Base-by-base conservation (phyloP, 2,888 invertebrate species). In the Pandemis heparana region DNA sequence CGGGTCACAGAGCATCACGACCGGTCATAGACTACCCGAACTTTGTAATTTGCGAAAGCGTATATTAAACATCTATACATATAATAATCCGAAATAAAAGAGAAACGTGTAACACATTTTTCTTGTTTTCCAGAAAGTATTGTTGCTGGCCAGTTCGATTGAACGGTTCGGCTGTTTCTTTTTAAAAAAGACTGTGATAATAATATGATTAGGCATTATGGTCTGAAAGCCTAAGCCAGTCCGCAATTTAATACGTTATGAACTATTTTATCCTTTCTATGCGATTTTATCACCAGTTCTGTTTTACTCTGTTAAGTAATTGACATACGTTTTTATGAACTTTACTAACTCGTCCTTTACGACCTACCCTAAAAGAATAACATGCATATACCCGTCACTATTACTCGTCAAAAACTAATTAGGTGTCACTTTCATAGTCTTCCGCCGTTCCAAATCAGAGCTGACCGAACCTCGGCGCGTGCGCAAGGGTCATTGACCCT, bases 1-100 rank as follows among this genome's bases (percentile, higher is more conserved):
- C 77, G 80, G 85, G 82, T 83, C 84, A 79, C 71, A 75, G 53
- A 69, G 78, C 79, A 83, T 86, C 87, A 85, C 86, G 86, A 86
- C 81, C 76, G 82, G 77, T 51, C 65, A 65, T 38, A 16, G 23
- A 38, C 65, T 65, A 65, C 48, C 48, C 53, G 59, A 68, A 68
- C 63, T 73, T 68, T 65, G 56, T 71, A 65, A 71, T 71, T 71
- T 60, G 56, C 70, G 63, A 62, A 32, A 59, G 56, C 56, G 3
- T 56, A 5, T 23, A 56, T 23, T 23, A 23, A 23, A 56, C 56
- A 56, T 56, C n/a, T n/a, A n/a, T n/a, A n/a, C n/a, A n/a, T n/a
- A n/a, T n/a, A n/a, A n/a, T n/a, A n/a, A n/a, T n/a, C n/a, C 10
- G 10, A 56, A 18, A 56, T 12, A 56, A 56, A 56, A 48, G 48